Base-by-base conservation (phyloP, 2,888 invertebrate species). In the Pammene aurita region DNA sequence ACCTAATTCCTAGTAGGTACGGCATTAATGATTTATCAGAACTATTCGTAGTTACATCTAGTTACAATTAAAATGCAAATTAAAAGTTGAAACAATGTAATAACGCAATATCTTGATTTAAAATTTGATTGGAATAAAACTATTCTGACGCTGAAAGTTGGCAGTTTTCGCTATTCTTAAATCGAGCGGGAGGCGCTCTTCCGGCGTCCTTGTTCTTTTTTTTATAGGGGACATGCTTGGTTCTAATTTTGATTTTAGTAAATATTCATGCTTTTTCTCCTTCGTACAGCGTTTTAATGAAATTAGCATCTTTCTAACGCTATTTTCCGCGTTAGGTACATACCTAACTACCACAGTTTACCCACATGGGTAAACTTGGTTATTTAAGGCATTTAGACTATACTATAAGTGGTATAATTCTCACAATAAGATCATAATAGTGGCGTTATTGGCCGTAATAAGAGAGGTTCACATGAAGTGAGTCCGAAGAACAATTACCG, bases 401-500 rank as follows among this genome's bases (percentile, higher is more conserved):
- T 60, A 74, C 77, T 80, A 74, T 78, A 78, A 77, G 78, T 74
- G 77, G 75, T 72, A 75, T 78, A 67, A 74, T 86, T 87, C 85
- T 80, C 87, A 87, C 87, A 86, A 78, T 74, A 76, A 78, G 73
- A 72, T 67, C 72, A 73, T 75, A 75, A 75, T 73, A 71, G 64
- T 67, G 57, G 71, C 70, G 60, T 72, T 71, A 75, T 66, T 65
- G 63, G 66, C 72, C 75, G 78, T 83, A 85, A 85, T 83, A 83
- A 80, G 83, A 76, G 75, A 70, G 73, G 81, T 88, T 87, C 87
- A 83, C 87, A 87, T 82, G 83, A 80, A 76, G 72, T 74, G 75
- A 78, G 84, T 86, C 84, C 84, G 84, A 80, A 79, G 83, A 87
- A 87, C 88, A 88, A 89, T 89, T 82, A 84, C 80, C 76, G 78